Base-by-base conservation (phyloP, 1,140 invertebrate species). In the Aphelinus atriplicis region DNA sequence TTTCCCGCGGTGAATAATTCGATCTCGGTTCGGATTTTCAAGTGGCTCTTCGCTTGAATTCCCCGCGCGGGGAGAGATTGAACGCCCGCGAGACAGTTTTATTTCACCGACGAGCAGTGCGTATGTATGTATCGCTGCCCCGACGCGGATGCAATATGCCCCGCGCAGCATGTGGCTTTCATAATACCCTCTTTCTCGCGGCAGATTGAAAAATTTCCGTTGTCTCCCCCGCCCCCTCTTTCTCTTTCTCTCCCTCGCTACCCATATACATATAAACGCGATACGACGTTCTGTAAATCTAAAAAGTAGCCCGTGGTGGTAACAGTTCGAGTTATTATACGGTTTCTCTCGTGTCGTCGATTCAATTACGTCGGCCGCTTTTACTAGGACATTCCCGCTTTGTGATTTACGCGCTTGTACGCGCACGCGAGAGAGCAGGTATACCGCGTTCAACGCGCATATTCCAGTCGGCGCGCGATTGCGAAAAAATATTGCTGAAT, bases 261-360 rank as follows among this genome's bases (percentile, higher is more conserved):
- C 26, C 26, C 26, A 26, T 26, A 26, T 26, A 26, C 26, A 26
- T 26, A 26, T 26, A 26, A 26, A 26, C 26, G 26, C 26, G 26
- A 26, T 26, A 26, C 26, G 26, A 26, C 26, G 26, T 26, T 26
- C 26, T 26, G 26, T 26, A 26, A 26, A 48, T 9, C 7, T 66
- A 6, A 43, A 60, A 60, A 45, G 58, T 60, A 43, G 58, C 58
- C 42, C 58, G 58, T 43, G 26, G 26, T 26, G 46, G n/a, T 63
- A 63, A 63, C 61, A 47, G 61, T 46, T 48, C 46, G 61, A 63
- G 9, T 63, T 63, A 63, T 63, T 63, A 63, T 9, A 63, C 58
- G 58, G 61, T 45, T 63, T 63, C 10, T 47, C 43, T 63, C 61
- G 45, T 63, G 46, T 47, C 43, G 61, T 63, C 61, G 46, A 63